These are phyloP conservation scores for Euproctis similis DNA, from an alignment of 2,888 invertebrate species.

Conservation along the genomic window DNA sequence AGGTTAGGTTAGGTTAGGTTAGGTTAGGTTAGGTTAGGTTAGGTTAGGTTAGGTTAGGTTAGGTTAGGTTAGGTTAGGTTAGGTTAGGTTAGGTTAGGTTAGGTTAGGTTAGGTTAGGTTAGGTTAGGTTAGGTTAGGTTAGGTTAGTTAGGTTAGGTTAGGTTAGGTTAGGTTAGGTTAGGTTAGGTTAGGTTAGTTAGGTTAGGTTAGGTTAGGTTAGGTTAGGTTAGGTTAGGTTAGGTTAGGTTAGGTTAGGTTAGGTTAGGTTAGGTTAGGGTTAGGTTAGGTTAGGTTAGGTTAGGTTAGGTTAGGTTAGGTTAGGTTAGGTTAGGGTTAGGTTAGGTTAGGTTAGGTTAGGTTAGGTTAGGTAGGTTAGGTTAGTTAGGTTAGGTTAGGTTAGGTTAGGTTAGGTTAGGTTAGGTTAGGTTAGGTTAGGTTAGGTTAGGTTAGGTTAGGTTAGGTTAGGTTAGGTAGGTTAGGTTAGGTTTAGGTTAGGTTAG, in stretches of 20 bases:
- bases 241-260: slow-evolving; percentile 10
- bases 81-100: slow-evolving; percentile 14
- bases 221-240: slow-evolving; percentile 14
- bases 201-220: slow-evolving; percentile 15
- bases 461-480: slow-evolving; percentile 12
- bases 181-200: slow-evolving; percentile 13
- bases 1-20: slow-evolving; percentile 37
- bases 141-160: slow-evolving; percentile 16
- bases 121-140: slow-evolving; percentile 20
- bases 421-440: slow-evolving; percentile 6
- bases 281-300: slow-evolving; percentile 21
- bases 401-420: slow-evolving; percentile 1
- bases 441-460: slow-evolving; percentile 6
- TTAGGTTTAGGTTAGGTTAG: slow-evolving; percentile 5
- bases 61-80: slow-evolving; percentile 14
- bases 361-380: slow-evolving; percentile 9
- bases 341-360: slow-evolving; percentile 10
- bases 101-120: slow-evolving; percentile 15
- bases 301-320: slow-evolving; percentile 17
- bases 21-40: slow-evolving; percentile 13
- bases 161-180: slow-evolving; percentile 14
- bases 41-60: slow-evolving; percentile 15
- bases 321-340: slow-evolving; percentile 9
- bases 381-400: slow-evolving; percentile 7
- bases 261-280: slow-evolving; percentile 18